Evolutionary conservation across 2,113 vertebrate genomes (phyloP).

Genomic region (Oryctolagus cuniculus): DNA sequence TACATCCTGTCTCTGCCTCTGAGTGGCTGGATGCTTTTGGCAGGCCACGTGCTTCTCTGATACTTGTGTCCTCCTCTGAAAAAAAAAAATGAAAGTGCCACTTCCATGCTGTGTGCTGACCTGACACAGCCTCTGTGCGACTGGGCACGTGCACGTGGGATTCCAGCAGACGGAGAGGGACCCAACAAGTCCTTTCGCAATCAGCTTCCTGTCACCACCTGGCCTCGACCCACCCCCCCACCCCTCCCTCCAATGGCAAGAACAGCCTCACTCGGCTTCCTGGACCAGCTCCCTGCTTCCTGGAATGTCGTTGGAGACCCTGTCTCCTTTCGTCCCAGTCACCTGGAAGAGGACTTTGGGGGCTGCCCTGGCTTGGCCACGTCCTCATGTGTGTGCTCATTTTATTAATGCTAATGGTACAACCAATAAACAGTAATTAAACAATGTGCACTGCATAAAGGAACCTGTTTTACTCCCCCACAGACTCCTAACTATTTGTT

Average conservation of each 20-base stretch:
- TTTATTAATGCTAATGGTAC: neutral
- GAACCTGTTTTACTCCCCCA: neutral
- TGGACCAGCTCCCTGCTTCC: neutral
- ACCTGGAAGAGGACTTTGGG: neutral
- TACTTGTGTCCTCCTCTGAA: slow-evolving; percentile 30
- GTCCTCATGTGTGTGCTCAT: neutral
- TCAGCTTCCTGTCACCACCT: neutral
- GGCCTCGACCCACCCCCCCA: neutral
- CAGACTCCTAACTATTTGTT: neutral
- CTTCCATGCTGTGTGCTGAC: neutral
- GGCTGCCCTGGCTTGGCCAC: neutral
- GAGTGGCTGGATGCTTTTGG: neutral
- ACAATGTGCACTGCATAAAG: neutral
- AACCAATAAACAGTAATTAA: neutral
- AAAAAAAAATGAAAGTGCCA: neutral
- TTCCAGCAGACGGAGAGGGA: neutral
- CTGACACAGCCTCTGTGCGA: neutral
- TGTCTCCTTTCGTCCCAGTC: neutral
- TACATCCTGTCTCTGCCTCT: neutral
- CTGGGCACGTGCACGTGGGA: neutral
- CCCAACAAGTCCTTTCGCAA: neutral
- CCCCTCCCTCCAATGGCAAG: neutral
- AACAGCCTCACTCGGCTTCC: neutral
- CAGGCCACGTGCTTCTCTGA: neutral
- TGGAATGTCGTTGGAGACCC: neutral